Percentiles rank a stretch among this genome's conserved stretches.
Evolutionary conservation across 2,888 invertebrate genomes (phyloP).

Genomic region (Liposcelis brunnea): DNA sequence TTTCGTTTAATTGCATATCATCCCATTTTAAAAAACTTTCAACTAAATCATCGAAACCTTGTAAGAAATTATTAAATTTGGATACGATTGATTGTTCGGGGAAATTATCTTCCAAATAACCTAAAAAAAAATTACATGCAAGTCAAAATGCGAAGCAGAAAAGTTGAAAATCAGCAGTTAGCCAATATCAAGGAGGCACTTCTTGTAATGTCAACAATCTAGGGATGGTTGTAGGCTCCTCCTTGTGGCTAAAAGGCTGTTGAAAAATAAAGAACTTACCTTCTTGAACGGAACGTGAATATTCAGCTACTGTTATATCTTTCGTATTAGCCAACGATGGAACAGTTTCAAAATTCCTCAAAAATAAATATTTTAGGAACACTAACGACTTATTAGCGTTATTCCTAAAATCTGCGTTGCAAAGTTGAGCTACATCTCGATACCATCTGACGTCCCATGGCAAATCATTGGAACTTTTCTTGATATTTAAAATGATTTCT

Average conservation of each 20-base stretch:
- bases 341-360: slow-evolving; percentile 15
- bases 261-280: slow-evolving; percentile 18
- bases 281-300: slow-evolving; percentile 30
- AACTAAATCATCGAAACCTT: slow-evolving; percentile 8
- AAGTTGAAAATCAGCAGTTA: neutral
- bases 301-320: slow-evolving; percentile 30
- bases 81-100: neutral
- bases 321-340: slow-evolving; percentile 13
- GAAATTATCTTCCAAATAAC: slow-evolving; percentile 10
- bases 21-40: neutral
- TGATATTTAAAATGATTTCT: too few relatives aligned
- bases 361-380: slow-evolving; percentile 30
- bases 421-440: slow-evolving; percentile 22
- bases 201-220: too few relatives aligned
- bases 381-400: slow-evolving; percentile 27
- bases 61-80: slow-evolving; percentile 8
- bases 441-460: slow-evolving; percentile 25
- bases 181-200: too few relatives aligned
- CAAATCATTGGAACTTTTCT: slow-evolving; percentile 14
- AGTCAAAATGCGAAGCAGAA: slow-evolving; percentile 2
- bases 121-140: slow-evolving; percentile 10
- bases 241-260: too few relatives aligned
- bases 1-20: neutral
- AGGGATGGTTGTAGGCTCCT: too few relatives aligned
- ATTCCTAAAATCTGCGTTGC: slow-evolving; percentile 17